phyloP scores from a whole-genome alignment of 30 jellyfish, hydroid and myxozoan species.

The Morbakka virulenta region DNA sequence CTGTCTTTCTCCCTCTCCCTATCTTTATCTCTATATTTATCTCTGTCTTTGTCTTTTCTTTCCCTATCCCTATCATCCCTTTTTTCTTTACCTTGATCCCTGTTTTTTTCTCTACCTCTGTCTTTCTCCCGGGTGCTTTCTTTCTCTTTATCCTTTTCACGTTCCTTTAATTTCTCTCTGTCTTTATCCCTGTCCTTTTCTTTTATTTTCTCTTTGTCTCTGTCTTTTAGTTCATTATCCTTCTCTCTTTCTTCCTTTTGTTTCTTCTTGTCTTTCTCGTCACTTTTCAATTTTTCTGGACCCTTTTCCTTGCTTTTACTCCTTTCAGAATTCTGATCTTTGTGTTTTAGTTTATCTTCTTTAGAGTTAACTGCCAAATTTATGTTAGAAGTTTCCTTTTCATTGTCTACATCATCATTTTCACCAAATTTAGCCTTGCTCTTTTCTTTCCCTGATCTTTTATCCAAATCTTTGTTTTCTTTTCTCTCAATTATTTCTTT shows the following conservation, averaged over 20 bases:
- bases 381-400: no score
- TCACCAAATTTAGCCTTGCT: slow-evolving; percentile 35
- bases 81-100: slow-evolving; percentile 28
- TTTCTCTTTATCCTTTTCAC: slow-evolving; percentile 1
- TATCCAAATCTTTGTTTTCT: slow-evolving; percentile 21
- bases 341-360: no score
- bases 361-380: no score
- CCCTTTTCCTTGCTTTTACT: neutral
- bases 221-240: neutral
- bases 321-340: neutral
- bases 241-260: neutral
- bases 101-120: slow-evolving; percentile 13
- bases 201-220: slow-evolving; percentile 24
- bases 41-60: slow-evolving; percentile 13
- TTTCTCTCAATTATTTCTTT: slow-evolving; percentile 18
- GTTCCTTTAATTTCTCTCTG: neutral
- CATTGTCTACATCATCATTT: no score
- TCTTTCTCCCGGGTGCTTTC: neutral
- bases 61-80: slow-evolving; percentile 1
- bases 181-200: slow-evolving; percentile 16
- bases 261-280: slow-evolving; percentile 17
- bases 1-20: slow-evolving; percentile 4
- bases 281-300: slow-evolving; percentile 20
- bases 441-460: slow-evolving; percentile 39
- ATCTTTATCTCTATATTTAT: slow-evolving; percentile 18